Base-by-base conservation (phyloP, 2,888 invertebrate genomes). In the Cataglyphis rosenhaueri region DNA sequence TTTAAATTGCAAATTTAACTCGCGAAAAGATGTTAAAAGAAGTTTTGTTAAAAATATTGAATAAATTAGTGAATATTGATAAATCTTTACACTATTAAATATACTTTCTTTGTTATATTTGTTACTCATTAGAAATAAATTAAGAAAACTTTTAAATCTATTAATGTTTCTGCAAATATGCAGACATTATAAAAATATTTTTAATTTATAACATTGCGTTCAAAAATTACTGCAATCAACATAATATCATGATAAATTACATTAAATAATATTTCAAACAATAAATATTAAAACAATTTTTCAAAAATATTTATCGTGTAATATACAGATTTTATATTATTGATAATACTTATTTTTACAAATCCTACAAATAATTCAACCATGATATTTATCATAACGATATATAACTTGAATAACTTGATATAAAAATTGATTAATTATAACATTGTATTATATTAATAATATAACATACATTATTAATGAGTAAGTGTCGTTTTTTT, bases 391-490 rank as follows among this genome's bases (percentile, higher is more conserved):
- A 25, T 65, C 12, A 32, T 9, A 12, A 21, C 8, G 10, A 38
- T n/a, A 4, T 5, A 21, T n/a, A 41, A 64, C 12, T 25, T 25
- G 25, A 25, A 25, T 25, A 25, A 25, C 25, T 25, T 25, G 25
- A 25, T 25, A 25, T 32, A 12, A 12, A 44, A 1, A 64, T 38
- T 38, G 12, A 64, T 41, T 65, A 32, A 32, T 32, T 5, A 32
- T 32, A 32, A 32, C 6, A 32, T 32, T 32, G 25, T 25, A 1
- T 25, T 25, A 32, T 32, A 32, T 32, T 25, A 44, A 65, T 64
- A 41, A 64, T 44, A 65, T 38, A 64, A 76, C n/a, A 52, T 75
- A 35, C 25, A 35, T 55, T 38, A 25, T 38, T 4, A 38, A 38
- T 76, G 29, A 48, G 12, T 66, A 66, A n/a, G 29, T 9, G 5